These are phyloP conservation scores for Eulemur coronatus DNA, from an alignment of 2,797 vertebrate species.

Conservation along the genomic window DNA sequence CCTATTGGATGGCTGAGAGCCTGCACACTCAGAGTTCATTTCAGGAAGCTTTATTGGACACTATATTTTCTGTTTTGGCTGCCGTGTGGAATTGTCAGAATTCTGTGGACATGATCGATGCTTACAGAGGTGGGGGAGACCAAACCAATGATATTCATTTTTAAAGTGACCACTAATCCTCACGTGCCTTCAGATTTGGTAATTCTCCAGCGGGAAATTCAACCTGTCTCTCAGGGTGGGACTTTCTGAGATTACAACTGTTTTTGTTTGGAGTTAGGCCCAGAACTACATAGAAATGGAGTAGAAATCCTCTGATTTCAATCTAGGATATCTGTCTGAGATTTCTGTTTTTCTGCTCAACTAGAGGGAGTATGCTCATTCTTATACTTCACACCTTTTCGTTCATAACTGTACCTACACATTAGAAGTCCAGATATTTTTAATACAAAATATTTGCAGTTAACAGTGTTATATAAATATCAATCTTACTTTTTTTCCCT, in stretches of 20 bases:
- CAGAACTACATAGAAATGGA: neutral
- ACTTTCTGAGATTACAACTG: neutral
- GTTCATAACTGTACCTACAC: neutral
- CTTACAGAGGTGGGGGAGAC: neutral
- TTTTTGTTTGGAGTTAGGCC: neutral
- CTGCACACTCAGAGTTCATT: neutral
- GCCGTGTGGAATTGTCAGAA: neutral
- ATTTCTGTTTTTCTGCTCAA: neutral
- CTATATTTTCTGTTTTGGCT: neutral
- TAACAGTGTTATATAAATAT: neutral
- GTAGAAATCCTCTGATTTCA: neutral
- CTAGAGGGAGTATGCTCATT: neutral
- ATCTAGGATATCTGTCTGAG: neutral
- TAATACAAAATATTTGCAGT: neutral
- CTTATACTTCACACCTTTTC: neutral
- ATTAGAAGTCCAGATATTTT: neutral
- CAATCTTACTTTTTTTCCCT: neutral
- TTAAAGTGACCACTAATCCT: neutral
- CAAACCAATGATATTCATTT: neutral
- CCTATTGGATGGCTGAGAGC: neutral
- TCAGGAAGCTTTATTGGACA: neutral
- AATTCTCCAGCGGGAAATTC: neutral
- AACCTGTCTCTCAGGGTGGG: neutral
- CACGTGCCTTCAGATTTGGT: neutral
- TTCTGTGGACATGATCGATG: neutral